phyloP scores from a whole-genome alignment of 2,797 vertebrate species.

The Enteromius mattozi region DNA sequence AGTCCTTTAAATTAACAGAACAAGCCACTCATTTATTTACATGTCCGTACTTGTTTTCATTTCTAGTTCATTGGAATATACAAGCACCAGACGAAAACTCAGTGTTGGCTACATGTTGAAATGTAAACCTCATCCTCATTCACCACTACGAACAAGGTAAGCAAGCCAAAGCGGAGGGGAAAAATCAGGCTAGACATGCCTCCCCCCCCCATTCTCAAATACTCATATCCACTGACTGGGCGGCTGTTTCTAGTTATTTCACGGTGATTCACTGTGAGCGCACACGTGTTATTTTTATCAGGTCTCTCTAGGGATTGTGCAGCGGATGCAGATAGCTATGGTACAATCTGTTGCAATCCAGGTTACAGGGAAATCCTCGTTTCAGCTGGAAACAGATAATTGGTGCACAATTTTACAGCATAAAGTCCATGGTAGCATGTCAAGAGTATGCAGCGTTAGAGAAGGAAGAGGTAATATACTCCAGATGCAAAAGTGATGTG shows the following conservation, averaged over 20 bases:
- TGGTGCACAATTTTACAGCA: constrained; percentile 8
- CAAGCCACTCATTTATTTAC: constrained; percentile 54
- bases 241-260: constrained; percentile 54
- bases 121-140: constrained; percentile 43
- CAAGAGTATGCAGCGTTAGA: constrained; percentile 32
- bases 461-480: constrained; percentile 36
- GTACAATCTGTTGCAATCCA: constrained; percentile 23
- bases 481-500: constrained; percentile 53
- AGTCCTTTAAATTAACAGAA: constrained; percentile 14
- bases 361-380: not conserved
- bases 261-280: constrained; percentile 31
- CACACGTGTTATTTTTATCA: constrained; percentile 47
- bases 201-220: not conserved
- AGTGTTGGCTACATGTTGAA: constrained; percentile 27
- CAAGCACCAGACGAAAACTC: constrained; percentile 43
- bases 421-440: constrained; percentile 37
- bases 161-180: not conserved
- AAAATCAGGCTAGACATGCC: constrained; percentile 19
- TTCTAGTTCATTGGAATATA: constrained; percentile 40
- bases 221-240: constrained; percentile 25
- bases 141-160: constrained; percentile 7
- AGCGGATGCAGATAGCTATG: constrained; percentile 34
- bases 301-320: constrained; percentile 37
- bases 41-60: constrained; percentile 45
- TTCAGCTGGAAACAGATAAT: constrained; percentile 25